Conservation (phyloP, 2,888 invertebrate species). For the Melipona beecheii region DNA sequence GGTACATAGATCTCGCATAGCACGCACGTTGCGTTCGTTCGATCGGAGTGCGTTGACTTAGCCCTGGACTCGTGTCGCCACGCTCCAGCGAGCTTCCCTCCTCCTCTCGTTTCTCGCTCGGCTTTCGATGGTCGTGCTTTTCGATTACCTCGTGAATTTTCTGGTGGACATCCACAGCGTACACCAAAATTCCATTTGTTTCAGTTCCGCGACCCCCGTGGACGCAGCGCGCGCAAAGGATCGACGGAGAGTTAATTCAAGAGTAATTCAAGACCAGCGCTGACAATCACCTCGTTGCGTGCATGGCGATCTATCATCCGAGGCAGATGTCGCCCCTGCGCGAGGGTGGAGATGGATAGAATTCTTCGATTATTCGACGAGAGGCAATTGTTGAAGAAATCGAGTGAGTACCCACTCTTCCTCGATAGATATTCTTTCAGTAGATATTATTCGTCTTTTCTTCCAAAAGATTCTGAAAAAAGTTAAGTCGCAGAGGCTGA, state of each 20-base stretch:
- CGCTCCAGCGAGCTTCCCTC: conserved; percentile 60
- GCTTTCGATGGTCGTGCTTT: not conserved
- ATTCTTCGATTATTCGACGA: too few species aligned
- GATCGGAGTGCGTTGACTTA: conserved; percentile 65
- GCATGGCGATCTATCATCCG: not conserved
- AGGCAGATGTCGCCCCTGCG: not conserved
- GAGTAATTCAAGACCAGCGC: not conserved
- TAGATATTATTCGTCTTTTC: too few species aligned
- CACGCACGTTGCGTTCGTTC: conserved; percentile 51
- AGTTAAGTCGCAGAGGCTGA: too few species aligned
- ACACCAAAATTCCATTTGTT: conserved; percentile 1
- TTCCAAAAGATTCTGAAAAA: too few species aligned
- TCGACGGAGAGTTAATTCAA: not conserved
- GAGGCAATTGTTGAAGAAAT: too few species aligned
- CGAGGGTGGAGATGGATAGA: not conserved
- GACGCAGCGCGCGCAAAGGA: not conserved
- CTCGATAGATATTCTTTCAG: too few species aligned
- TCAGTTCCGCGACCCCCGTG: not conserved
- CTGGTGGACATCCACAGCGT: not conserved
- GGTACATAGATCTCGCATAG: conserved; percentile 29
- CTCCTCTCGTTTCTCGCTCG: conserved; percentile 30
- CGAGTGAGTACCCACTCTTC: too few species aligned
- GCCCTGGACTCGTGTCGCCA: conserved; percentile 67
- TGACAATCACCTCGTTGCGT: not conserved
- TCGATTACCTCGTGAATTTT: conserved; percentile 29